Conservation (phyloP, 2,888 invertebrate species). For the Phorcus lineatus region DNA sequence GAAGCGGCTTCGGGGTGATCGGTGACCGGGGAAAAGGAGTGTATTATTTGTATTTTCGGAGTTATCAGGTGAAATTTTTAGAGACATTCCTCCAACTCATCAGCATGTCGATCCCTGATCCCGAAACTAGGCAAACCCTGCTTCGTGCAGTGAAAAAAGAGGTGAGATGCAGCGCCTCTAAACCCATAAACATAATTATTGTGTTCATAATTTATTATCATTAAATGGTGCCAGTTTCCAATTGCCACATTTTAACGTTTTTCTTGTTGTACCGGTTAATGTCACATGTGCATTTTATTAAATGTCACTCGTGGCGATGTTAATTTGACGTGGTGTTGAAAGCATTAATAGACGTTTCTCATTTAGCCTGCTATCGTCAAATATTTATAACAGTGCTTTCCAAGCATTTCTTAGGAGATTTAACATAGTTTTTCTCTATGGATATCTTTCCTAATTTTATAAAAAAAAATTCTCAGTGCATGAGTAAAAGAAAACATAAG, state of each 20-base stretch:
- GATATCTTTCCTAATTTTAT: no score
- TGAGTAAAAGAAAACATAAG: no score
- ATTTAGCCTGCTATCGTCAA: no score
- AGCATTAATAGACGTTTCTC: no score
- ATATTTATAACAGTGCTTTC: no score
- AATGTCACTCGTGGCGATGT: background rate
- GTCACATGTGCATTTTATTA: background rate
- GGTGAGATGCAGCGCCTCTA: slow-evolving; percentile 67
- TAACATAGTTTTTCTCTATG: no score
- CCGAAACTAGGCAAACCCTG: slow-evolving; percentile 82
- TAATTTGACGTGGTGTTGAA: background rate
- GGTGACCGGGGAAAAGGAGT: background rate
- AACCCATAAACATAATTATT: slow-evolving; percentile 33
- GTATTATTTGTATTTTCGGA: background rate
- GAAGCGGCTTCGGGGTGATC: background rate
- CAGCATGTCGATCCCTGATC: slow-evolving; percentile 53
- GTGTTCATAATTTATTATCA: slow-evolving; percentile 57
- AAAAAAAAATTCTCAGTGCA: no score
- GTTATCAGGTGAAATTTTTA: background rate
- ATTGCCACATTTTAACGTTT: slow-evolving; percentile 11
- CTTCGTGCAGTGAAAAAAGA: slow-evolving; percentile 89
- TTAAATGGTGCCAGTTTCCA: slow-evolving; percentile 33
- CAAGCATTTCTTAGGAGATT: no score
- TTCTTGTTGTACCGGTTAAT: background rate
- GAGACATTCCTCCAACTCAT: slow-evolving; percentile 8